Conservation (phyloP, 1,140 invertebrate genomes). For the Hylyphantes graminicola region DNA sequence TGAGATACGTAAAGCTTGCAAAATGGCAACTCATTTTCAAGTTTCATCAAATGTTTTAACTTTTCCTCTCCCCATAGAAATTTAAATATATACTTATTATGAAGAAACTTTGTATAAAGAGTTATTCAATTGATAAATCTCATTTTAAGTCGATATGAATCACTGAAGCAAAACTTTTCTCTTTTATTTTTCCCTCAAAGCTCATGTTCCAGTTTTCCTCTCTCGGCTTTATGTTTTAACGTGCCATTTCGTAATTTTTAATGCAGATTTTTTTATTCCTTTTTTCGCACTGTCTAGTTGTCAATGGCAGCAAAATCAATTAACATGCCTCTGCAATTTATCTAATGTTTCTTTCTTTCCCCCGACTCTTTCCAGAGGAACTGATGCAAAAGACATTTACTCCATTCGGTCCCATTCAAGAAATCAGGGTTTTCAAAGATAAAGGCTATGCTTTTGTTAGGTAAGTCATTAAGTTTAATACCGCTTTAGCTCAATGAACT, state of each 20-base stretch:
- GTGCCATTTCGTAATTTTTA: constrained; percentile 47
- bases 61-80: no score
- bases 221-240: constrained; percentile 22
- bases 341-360: constrained; percentile 56
- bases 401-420: constrained; percentile 94
- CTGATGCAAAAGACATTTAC: constrained; percentile 97
- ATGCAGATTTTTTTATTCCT: constrained; percentile 30
- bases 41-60: no score
- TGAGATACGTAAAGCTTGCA: no score
- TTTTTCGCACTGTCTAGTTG: constrained; percentile 58
- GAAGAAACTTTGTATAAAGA: constrained; percentile 30
- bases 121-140: constrained; percentile 27
- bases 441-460: constrained; percentile 98
- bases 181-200: constrained; percentile 25
- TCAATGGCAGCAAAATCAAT: constrained; percentile 59
- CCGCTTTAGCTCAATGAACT: constrained; percentile 52
- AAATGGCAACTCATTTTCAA: no score
- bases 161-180: constrained; percentile 21
- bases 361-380: constrained; percentile 79
- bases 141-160: constrained; percentile 30
- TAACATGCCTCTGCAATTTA: constrained; percentile 59
- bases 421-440: constrained; percentile 99
- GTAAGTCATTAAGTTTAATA: constrained; percentile 60
- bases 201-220: constrained; percentile 7
- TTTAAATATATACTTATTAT: neutral